Evolutionary conservation across 2,113 vertebrate genomes (phyloP).

Genomic region (Campylomormyrus numenius): DNA sequence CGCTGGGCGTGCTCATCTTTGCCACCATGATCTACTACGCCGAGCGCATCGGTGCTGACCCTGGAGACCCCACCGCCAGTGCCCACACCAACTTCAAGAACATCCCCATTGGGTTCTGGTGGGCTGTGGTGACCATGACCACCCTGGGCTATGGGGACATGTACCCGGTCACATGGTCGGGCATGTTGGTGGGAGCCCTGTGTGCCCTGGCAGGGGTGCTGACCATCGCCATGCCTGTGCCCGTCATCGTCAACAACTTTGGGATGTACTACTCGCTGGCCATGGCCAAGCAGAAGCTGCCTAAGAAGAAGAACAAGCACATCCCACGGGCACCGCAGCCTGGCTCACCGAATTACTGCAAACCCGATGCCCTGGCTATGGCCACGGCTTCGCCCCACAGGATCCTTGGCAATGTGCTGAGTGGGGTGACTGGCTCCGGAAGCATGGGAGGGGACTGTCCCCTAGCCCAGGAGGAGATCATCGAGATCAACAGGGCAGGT

Average conservation of each 20-base stretch:
- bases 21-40: slow-evolving; percentile 99
- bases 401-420: slow-evolving; percentile 77
- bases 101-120: slow-evolving; percentile 99
- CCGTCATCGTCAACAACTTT: slow-evolving; percentile 98
- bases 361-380: slow-evolving; percentile 74
- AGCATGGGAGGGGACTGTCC: slow-evolving; percentile 72
- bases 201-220: slow-evolving; percentile 92
- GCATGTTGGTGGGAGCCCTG: slow-evolving; percentile 94
- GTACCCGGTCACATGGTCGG: slow-evolving; percentile 95
- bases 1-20: slow-evolving; percentile 94
- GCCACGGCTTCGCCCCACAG: slow-evolving; percentile 83
- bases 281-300: slow-evolving; percentile 99
- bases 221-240: slow-evolving; percentile 97
- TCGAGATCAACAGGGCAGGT: slow-evolving; percentile 84
- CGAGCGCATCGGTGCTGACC: slow-evolving; percentile 88
- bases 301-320: slow-evolving; percentile 97
- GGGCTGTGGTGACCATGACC: slow-evolving; percentile 98
- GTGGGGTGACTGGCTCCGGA: slow-evolving; percentile 58
- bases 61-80: slow-evolving; percentile 71
- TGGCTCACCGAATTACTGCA: slow-evolving; percentile 84
- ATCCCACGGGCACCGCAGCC: slow-evolving; percentile 79
- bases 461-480: slow-evolving; percentile 76
- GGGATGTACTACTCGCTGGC: slow-evolving; percentile 98
- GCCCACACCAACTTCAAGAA: slow-evolving; percentile 93
- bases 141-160: slow-evolving; percentile 95